Base-by-base conservation (phyloP, 2,797 vertebrate species). In the Anabacerthia variegaticeps region DNA sequence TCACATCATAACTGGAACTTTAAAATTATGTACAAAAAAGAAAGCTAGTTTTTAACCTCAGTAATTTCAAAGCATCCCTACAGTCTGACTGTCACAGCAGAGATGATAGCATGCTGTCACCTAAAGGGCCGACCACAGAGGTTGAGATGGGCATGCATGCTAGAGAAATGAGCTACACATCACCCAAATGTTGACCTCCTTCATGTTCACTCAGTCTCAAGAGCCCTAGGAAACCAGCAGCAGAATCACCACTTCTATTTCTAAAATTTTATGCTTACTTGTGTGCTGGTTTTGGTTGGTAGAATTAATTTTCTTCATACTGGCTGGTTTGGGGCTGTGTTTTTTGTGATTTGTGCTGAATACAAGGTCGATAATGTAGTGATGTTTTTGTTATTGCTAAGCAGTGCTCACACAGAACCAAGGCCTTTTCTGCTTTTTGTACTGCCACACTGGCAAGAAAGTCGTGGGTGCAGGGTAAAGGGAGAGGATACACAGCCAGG, bases 401-500 rank as follows among this genome's bases (percentile, higher is more conserved):
- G n/a, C 49, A 26, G 32, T 12, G 6, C 20, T 71, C 2, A 30
- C 61, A 66, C 2, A 58, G 32, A 41, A 23, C 7, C 0, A 5
- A 71, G 14, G n/a, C 0, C 14, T 77, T 32, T 56, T 44, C 58
- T 83, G 28, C 20, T 65, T 51, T 71, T 9, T 34, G 9, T 15
- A 2, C 12, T 65, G 56, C 37, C n/a, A 46, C 0, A 0, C 23
- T 18, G 1, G 9, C 32, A 46, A 51, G 28, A 18, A 14, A 1
- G 3, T 19, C 32, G 14, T 14, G 17, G 12, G 3, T 55, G 9
- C 15, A 14, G 24, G 32, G 32, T 26, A 62, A 1, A 0, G 0
- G 43, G 58, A 5, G 11, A 46, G 21, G 58, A 83, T n/a, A 58
- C 43, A 51, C 20, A 65, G 23, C 4, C 4, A 5, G 58, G 44